Conservation (phyloP, 2,888 invertebrate species). For the Rhagium mordax region DNA sequence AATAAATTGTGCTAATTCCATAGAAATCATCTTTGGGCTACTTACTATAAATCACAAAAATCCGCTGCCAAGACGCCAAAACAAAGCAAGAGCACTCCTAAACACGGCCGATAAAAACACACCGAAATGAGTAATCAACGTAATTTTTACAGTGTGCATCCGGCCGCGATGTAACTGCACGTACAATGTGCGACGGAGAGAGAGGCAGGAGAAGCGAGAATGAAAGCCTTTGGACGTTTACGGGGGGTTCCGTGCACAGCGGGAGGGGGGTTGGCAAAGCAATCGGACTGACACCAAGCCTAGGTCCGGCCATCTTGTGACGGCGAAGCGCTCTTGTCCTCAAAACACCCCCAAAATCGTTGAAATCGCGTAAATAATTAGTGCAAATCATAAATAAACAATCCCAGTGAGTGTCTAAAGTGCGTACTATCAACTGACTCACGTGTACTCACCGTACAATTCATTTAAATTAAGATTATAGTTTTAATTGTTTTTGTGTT, state of each 20-base stretch:
- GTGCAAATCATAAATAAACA: conserved; percentile 58
- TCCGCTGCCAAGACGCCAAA: conserved; percentile 40
- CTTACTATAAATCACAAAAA: conserved; percentile 30
- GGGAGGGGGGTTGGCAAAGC: conserved; percentile 68
- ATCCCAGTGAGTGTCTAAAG: conserved; percentile 58
- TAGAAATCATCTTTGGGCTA: conserved; percentile 18
- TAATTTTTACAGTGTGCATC: conserved; percentile 70
- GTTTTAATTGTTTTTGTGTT: conserved; percentile 64
- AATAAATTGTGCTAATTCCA: not conserved
- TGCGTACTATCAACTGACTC: conserved; percentile 61
- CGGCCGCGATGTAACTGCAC: conserved; percentile 69
- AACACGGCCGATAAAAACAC: conserved; percentile 59
- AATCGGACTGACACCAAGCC: conserved; percentile 68
- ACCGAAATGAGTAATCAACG: conserved; percentile 68
- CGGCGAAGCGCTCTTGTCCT: conserved; percentile 67
- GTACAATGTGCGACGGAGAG: conserved; percentile 63
- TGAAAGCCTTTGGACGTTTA: conserved; percentile 70
- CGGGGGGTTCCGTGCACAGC: conserved; percentile 70
- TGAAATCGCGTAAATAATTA: conserved; percentile 53
- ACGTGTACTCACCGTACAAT: conserved; percentile 62
- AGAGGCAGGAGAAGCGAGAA: conserved; percentile 68
- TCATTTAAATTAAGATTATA: conserved; percentile 50
- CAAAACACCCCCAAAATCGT: conserved; percentile 66
- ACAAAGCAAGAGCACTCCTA: conserved; percentile 48
- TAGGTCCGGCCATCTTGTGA: conserved; percentile 72